Conservation (phyloP, 2,888 invertebrate species). For the Rhagonycha lutea region DNA sequence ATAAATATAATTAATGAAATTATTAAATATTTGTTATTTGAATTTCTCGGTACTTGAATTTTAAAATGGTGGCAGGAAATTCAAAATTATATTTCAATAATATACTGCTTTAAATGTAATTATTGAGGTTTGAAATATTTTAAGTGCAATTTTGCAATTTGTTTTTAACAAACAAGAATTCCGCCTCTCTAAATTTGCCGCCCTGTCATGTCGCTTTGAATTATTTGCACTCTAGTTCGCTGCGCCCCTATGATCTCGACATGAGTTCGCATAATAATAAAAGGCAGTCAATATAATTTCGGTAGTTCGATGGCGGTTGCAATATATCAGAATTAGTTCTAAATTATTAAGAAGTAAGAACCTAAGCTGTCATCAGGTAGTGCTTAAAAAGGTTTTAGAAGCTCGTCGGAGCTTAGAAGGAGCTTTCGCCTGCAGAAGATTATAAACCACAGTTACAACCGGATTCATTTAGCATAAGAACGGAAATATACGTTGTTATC, state of each 20-base stretch:
- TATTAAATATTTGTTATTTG: no score
- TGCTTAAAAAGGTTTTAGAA: constrained; percentile 10
- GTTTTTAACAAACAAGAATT: background rate
- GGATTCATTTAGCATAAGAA: constrained; percentile 22
- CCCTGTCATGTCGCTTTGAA: background rate
- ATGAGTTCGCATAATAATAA: background rate
- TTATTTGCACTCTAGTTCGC: no score
- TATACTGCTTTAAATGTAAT: no score
- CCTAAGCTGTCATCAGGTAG: constrained; percentile 16
- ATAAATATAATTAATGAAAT: no score
- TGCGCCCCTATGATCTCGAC: background rate
- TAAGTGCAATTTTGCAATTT: no score
- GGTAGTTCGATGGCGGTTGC: background rate
- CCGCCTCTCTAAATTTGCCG: background rate
- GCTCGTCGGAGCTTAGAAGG: constrained; percentile 14
- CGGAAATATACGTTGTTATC: constrained; percentile 25
- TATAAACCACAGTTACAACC: constrained; percentile 19
- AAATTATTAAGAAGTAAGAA: constrained; percentile 15
- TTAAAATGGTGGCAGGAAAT: no score
- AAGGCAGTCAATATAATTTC: background rate
- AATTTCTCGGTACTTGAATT: no score
- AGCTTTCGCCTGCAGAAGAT: constrained; percentile 18
- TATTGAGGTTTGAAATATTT: no score
- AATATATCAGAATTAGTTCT: background rate
- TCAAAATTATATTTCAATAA: no score